phyloP scores from a whole-genome alignment of 2,113 vertebrate species.

The Plestiodon gilberti region DNA sequence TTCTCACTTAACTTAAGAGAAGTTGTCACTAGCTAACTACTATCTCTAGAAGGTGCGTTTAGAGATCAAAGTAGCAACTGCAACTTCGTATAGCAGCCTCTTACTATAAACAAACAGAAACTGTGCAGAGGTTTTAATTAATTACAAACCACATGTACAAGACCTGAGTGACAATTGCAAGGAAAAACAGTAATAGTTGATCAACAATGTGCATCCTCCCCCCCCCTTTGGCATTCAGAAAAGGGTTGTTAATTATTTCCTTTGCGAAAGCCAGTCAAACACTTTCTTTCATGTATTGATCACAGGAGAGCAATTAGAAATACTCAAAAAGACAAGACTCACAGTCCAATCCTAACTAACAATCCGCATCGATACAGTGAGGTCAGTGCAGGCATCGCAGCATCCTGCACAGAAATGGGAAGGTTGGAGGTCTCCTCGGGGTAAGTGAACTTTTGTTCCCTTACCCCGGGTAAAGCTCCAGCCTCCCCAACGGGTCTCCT shows the following conservation, averaged over 20 bases:
- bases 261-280: background rate
- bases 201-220: background rate
- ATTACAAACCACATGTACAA: background rate
- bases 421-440: too few species aligned
- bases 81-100: background rate
- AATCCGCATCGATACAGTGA: too few species aligned
- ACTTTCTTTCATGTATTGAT: background rate
- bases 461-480: too few species aligned
- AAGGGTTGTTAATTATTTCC: background rate
- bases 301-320: background rate
- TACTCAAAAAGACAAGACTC: background rate
- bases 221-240: background rate
- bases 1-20: too few species aligned
- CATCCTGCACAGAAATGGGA: too few species aligned
- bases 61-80: background rate
- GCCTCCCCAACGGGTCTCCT: too few species aligned
- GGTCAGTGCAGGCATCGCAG: too few species aligned
- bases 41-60: background rate
- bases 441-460: too few species aligned
- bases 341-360: too few species aligned
- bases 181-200: background rate
- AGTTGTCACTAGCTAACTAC: too few species aligned
- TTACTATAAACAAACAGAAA: background rate
- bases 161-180: background rate
- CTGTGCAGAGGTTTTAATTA: background rate